Base-by-base conservation (phyloP, 2,113 vertebrate genomes). In the Periophthalmodon schlosseri region DNA sequence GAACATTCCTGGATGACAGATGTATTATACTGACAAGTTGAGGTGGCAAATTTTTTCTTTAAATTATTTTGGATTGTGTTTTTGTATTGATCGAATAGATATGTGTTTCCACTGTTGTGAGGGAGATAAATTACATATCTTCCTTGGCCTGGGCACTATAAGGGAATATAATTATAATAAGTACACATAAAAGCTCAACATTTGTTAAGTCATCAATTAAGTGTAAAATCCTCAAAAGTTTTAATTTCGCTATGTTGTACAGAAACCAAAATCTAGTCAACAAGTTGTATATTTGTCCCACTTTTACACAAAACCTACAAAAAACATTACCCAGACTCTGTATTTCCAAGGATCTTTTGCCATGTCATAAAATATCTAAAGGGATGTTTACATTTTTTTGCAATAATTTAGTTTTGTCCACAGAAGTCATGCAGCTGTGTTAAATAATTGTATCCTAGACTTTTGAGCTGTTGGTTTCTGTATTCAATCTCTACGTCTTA, bases 381-480 rank as follows among this genome's bases (percentile, higher is more conserved):
- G 79, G 79, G 84, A 73, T 85, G 88, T 93, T 91, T 90, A 93
- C 92, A 92, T 92, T 28, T 92, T 65, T 88, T 93, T 91, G 91
- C 92, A 93, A 93, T 93, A 86, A 81, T 73, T 69, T 89, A 79
- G 71, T 91, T 90, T 87, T 83, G 75, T 88, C 28, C 21, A 81
- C 78, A 54, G 58, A 83, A 87, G 89, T 80, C 73, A 76, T 77
- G 86, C 76, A 69, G 78, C 75, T 71, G 64, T 85, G 82, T 84
- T 72, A 88, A 69, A 82, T 78, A 72, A n/a, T 56, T 56, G 70
- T 78, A 72, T 73, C 67, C 54, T 76, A 76, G 70, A 82, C 71
- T 75, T 44, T 86, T 78, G 74, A 84, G 74, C 69, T 83, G 68
- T 85, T 78, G 66, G 69, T 75, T 88, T 82, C 80, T 82, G 72